A percentile compares a stretch with the other conserved stretches of the same genome.
phyloP scores from a whole-genome alignment of 2,888 invertebrate species.

The Allophyes oxyacanthae region DNA sequence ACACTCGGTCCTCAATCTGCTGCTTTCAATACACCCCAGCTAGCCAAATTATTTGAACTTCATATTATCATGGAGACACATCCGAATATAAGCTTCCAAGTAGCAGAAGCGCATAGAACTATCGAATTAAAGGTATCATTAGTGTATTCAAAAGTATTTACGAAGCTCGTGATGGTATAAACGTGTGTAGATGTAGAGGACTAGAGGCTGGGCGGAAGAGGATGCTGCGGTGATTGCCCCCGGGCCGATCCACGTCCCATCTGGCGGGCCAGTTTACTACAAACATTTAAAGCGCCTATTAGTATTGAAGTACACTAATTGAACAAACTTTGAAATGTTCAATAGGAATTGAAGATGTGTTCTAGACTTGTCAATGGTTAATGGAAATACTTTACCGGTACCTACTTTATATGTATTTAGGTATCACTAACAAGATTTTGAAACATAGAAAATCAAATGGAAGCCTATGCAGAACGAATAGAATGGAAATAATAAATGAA shows the following conservation, averaged over 20 bases:
- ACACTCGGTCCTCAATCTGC: too few species aligned
- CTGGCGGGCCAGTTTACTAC: conserved; percentile 36
- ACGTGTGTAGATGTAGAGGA: conserved; percentile 37
- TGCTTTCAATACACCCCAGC: too few species aligned
- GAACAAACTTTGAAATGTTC: conserved; percentile 18
- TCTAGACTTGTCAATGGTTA: conserved; percentile 1
- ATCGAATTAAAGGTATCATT: conserved; percentile 13
- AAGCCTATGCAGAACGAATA: too few species aligned
- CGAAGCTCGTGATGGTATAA: conserved; percentile 37
- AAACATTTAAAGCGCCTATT: conserved; percentile 34
- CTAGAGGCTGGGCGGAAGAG: conserved; percentile 73
- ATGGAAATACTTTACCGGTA: neutral
- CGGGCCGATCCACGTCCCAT: conserved; percentile 63
- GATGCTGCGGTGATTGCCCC: conserved; percentile 79
- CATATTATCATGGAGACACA: too few species aligned
- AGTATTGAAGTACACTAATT: conserved; percentile 46
- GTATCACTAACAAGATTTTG: too few species aligned
- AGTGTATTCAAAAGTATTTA: conserved; percentile 26
- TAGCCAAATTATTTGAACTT: too few species aligned
- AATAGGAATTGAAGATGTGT: conserved; percentile 11
- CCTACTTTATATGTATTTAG: too few species aligned
- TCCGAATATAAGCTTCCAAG: neutral
- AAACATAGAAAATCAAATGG: too few species aligned
- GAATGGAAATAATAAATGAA: too few species aligned
- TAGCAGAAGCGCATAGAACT: neutral